These are phyloP conservation scores for Toxonevra muliebris DNA, from an alignment of 2,888 invertebrate species.

Conservation along the genomic window DNA sequence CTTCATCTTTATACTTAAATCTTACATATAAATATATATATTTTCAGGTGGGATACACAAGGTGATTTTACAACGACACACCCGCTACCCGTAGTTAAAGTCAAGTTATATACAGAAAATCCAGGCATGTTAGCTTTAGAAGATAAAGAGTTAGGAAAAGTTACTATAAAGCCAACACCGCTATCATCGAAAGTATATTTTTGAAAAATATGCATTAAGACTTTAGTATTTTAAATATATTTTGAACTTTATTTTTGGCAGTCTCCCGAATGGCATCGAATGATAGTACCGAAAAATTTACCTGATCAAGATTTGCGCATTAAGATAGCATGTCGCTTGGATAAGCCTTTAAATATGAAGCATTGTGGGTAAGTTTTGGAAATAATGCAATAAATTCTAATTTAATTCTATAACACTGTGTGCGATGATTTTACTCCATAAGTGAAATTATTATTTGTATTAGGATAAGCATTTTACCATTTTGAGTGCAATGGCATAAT, in stretches of 20 bases:
- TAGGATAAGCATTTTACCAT: too few species aligned
- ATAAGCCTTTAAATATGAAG: slow-evolving; percentile 99
- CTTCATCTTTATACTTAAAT: too few species aligned
- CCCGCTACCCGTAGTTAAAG: slow-evolving; percentile 95
- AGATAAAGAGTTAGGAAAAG: slow-evolving; percentile 97
- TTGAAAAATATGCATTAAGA: background rate
- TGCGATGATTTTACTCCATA: too few species aligned
- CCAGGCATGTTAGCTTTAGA: slow-evolving; percentile 97
- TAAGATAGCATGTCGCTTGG: slow-evolving; percentile 97
- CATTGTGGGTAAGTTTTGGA: slow-evolving; percentile 84
- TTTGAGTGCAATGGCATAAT: too few species aligned
- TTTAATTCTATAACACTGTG: background rate
- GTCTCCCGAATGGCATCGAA: slow-evolving; percentile 98
- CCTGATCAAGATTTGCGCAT: slow-evolving; percentile 96
- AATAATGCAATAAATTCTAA: background rate
- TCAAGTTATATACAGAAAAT: slow-evolving; percentile 97
- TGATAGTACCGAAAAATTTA: slow-evolving; percentile 93
- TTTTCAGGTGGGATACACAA: slow-evolving; percentile 96
- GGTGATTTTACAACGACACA: slow-evolving; percentile 99
- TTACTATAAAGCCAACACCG: slow-evolving; percentile 86
- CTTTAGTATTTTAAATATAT: too few species aligned
- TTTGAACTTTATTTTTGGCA: slow-evolving; percentile 51
- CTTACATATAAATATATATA: background rate
- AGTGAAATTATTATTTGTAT: too few species aligned
- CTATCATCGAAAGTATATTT: slow-evolving; percentile 80